Conservation (phyloP, 2,113 vertebrate genomes). For the Tachysurus vachellii region DNA sequence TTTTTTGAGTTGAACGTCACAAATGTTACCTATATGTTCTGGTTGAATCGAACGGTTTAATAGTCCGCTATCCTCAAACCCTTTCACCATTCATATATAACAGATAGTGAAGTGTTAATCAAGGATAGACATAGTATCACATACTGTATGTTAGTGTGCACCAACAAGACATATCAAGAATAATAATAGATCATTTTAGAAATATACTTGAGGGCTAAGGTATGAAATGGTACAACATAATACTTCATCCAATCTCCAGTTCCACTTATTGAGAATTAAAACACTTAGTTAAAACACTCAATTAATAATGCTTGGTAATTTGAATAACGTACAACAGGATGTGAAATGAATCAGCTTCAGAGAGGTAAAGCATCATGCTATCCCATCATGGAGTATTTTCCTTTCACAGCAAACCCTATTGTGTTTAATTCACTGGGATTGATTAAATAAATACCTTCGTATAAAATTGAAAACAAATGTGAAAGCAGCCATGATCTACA, state of each 20-base stretch:
- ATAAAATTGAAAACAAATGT: neutral
- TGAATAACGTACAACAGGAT: neutral
- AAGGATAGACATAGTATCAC: neutral
- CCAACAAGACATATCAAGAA: neutral
- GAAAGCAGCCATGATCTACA: neutral
- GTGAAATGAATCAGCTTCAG: neutral
- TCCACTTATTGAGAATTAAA: too few relatives aligned
- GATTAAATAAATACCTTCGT: neutral
- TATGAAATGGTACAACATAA: neutral
- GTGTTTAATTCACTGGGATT: neutral
- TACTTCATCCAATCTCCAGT: neutral
- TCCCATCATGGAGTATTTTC: neutral
- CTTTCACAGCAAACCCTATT: neutral
- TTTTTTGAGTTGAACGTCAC: neutral
- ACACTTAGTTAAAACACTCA: too few relatives aligned
- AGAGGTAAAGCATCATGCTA: neutral
- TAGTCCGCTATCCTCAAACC: neutral
- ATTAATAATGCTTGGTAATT: neutral
- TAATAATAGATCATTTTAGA: neutral
- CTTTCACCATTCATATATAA: neutral
- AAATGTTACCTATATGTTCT: too few relatives aligned
- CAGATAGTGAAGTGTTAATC: neutral
- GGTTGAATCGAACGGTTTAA: neutral
- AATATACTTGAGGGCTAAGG: neutral
- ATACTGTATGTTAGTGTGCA: neutral